phyloP scores from a whole-genome alignment of 2,888 invertebrate genomes.

The Sinohyriopsis cumingii region DNA sequence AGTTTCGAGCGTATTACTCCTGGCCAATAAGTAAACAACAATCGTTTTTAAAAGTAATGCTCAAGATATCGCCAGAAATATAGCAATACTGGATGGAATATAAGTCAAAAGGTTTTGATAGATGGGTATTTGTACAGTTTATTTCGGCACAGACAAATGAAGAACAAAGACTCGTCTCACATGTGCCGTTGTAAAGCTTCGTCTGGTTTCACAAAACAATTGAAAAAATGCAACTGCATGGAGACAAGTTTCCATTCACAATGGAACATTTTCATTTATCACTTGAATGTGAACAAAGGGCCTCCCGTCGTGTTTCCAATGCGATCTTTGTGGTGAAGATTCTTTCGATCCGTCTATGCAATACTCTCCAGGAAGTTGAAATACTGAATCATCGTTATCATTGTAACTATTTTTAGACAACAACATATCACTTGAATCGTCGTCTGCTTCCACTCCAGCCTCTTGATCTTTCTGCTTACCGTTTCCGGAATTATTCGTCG shows the following conservation, averaged over 20 bases:
- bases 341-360: conserved; percentile 25
- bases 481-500: conserved; percentile 8
- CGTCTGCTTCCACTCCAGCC: conserved; percentile 29
- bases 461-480: conserved; percentile 11
- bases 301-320: conserved; percentile 15
- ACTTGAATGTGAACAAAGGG: conserved; percentile 40
- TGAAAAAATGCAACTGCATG: too few species aligned
- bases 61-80: too few species aligned
- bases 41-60: too few species aligned
- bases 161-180: too few species aligned
- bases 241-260: conserved; percentile 14
- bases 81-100: too few species aligned
- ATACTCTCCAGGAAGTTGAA: conserved; percentile 44
- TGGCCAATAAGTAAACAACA: too few species aligned
- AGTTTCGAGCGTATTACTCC: too few species aligned
- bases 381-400: conserved; percentile 56
- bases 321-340: conserved; percentile 14
- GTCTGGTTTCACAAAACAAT: too few species aligned
- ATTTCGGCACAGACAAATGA: too few species aligned
- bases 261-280: conserved; percentile 44
- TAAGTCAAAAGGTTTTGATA: too few species aligned
- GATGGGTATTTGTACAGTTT: too few species aligned
- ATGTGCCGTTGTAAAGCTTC: too few species aligned
- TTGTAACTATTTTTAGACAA: conserved; percentile 37
- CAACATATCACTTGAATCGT: conserved; percentile 32